phyloP scores from a whole-genome alignment of 2,113 vertebrate genomes.

The Barnardius zonarius region DNA sequence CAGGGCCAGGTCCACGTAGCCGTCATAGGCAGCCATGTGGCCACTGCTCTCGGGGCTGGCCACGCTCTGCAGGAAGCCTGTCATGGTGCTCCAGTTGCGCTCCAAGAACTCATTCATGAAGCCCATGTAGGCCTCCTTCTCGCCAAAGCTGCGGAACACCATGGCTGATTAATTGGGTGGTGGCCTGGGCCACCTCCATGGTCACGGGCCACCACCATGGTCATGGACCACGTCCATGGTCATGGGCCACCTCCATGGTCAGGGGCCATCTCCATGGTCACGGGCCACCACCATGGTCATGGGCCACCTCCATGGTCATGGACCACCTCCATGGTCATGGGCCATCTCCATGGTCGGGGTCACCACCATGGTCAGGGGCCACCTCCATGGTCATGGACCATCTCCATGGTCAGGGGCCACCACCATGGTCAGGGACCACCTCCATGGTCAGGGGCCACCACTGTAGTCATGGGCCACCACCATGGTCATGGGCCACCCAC shows the following conservation, averaged over 20 bases:
- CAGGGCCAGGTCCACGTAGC: conserved; percentile 86
- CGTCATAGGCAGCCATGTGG: conserved; percentile 80
- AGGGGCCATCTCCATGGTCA: not conserved
- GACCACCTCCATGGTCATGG: not conserved
- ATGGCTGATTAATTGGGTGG: accelerated
- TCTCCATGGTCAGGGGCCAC: not conserved
- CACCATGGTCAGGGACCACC: too few species aligned
- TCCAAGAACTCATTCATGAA: conserved; percentile 95
- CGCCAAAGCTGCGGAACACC: conserved; percentile 82
- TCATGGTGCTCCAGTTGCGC: conserved; percentile 84
- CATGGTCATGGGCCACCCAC: not conserved
- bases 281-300: accelerated
- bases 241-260: not conserved
- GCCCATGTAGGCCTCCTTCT: conserved; percentile 95
- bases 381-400: not conserved
- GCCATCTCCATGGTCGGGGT: not conserved
- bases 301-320: not conserved
- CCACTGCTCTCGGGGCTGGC: conserved; percentile 76
- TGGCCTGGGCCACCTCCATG: not conserved
- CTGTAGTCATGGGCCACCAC: too few species aligned
- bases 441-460: accelerated
- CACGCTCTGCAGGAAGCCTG: conserved; percentile 79
- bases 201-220: accelerated
- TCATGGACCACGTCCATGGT: not conserved
- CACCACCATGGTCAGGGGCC: accelerated